Evolutionary conservation across 2,888 invertebrate species (phyloP), one percentile per base, ranked within the genome.

Genomic region (Drosophila sordidapex): DNA sequence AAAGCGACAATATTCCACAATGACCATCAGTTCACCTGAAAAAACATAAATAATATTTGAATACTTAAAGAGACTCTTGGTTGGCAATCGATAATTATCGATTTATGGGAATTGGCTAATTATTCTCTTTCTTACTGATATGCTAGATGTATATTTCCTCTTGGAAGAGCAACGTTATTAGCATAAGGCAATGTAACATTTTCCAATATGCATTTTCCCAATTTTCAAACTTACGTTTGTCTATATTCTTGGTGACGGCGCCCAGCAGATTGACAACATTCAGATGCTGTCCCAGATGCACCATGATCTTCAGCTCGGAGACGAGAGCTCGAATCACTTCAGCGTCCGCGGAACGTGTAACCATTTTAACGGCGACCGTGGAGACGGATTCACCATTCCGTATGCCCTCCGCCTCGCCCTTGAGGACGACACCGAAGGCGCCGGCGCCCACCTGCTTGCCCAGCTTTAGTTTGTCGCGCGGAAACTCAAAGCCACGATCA

Each of bases 241-340:
- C 95, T 70, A 98, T 96, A 92, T 98, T 96, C 91, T 97, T 97
- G 0, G 99, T 99, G 76, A 98, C 97, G 25, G 99, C 99, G 52
- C 99, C 99, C 27, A 99, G 94, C 53, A 99, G 94, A 93, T 99
- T 99, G 2, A 99, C 98, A 49, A 99, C 98, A 92, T 99, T 99
- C 54, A 99, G 94, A 93, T 99, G 98, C 90, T 97, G 96, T 0
- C 99, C 99, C 79, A 99, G 94, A 93, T 99, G 98, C 8, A 97
- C 97, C 96, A 99, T 97, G 71, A 99, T 98, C 94, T 99, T 99
- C 27, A 99, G 94, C 92, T 99, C 99, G 0, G 98, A 97, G 33
- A 97, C 96, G 51, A 99, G 93, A 0, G 99, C 98, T 91, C 96
- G 96, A 74, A 98, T 96, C 86, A 97, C 93, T 79, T 93, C 93